A percentile compares a stretch with the other conserved stretches of the same genome.
Evolutionary conservation across 2,888 invertebrate species (phyloP).

Genomic region (Drosophila mimica): DNA sequence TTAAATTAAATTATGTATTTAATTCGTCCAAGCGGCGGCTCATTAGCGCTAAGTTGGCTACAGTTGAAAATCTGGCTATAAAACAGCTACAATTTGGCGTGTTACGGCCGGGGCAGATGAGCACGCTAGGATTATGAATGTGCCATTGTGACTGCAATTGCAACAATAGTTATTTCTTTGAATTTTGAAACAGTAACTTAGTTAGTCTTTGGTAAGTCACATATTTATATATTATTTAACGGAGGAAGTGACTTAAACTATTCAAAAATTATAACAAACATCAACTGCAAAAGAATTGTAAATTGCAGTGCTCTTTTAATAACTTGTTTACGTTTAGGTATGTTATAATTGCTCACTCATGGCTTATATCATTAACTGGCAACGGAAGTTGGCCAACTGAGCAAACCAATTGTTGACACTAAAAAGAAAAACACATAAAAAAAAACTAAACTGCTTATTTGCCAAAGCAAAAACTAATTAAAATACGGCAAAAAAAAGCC

Average conservation of each 20-base stretch:
- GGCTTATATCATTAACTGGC: slow-evolving; percentile 2
- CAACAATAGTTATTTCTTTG: neutral
- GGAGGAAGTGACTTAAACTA: neutral
- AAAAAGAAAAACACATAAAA: neutral
- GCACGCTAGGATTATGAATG: neutral
- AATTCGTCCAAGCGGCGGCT: slow-evolving; percentile 47
- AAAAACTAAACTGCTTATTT: slow-evolving; percentile 15
- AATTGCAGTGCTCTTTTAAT: neutral
- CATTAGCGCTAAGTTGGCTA: slow-evolving; percentile 51
- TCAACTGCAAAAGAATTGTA: neutral
- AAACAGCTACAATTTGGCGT: slow-evolving; percentile 4
- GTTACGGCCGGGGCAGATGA: neutral
- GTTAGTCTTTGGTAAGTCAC: neutral
- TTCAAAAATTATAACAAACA: neutral
- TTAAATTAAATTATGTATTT: slow-evolving; percentile 64
- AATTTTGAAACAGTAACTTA: neutral
- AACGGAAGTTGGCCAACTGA: slow-evolving; percentile 31
- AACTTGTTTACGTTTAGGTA: neutral
- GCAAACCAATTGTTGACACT: slow-evolving; percentile 24
- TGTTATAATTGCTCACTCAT: neutral
- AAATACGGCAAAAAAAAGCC: slow-evolving; percentile 30
- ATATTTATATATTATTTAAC: neutral
- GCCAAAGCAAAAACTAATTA: slow-evolving; percentile 46
- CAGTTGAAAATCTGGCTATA: slow-evolving; percentile 10
- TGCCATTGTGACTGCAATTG: neutral